Percentiles rank a stretch among this genome's conserved stretches.
Conservation (phyloP, 2,113 vertebrate species). For the Scopus umbretta region DNA sequence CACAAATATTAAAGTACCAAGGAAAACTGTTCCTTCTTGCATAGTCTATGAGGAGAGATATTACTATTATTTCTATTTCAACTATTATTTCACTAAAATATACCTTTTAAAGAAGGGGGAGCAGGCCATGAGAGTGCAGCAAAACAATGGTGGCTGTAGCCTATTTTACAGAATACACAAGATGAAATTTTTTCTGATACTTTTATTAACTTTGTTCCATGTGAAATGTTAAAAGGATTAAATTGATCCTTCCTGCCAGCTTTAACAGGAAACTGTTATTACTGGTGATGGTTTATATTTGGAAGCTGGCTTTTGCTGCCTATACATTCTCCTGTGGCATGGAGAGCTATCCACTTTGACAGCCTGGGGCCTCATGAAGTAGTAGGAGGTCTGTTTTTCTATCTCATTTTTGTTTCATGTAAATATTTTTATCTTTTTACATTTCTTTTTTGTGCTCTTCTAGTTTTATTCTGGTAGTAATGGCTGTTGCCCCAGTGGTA, state of each 20-base stretch:
- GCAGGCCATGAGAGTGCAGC: not conserved
- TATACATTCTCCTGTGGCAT: not conserved
- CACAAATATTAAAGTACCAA: not conserved
- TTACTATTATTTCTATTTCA: not conserved
- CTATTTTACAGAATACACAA: not conserved
- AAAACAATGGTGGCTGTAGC: not conserved
- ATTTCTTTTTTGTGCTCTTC: not conserved
- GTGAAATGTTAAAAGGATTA: not conserved
- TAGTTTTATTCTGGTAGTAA: not conserved
- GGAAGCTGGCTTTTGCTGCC: not conserved
- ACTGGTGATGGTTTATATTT: not conserved
- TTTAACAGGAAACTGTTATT: not conserved
- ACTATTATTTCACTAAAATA: not conserved
- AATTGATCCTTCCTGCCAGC: not conserved
- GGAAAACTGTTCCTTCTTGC: not conserved
- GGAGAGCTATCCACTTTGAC: not conserved
- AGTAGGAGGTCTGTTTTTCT: not conserved
- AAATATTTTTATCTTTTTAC: not conserved
- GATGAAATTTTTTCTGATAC: not conserved
- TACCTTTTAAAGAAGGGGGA: not conserved
- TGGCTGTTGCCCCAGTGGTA: not conserved
- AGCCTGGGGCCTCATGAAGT: not conserved
- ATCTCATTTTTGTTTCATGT: not conserved
- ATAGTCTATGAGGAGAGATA: not conserved
- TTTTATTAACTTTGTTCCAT: not conserved